Conservation (phyloP, 2,113 vertebrate genomes). For the Thymallus thymallus region DNA sequence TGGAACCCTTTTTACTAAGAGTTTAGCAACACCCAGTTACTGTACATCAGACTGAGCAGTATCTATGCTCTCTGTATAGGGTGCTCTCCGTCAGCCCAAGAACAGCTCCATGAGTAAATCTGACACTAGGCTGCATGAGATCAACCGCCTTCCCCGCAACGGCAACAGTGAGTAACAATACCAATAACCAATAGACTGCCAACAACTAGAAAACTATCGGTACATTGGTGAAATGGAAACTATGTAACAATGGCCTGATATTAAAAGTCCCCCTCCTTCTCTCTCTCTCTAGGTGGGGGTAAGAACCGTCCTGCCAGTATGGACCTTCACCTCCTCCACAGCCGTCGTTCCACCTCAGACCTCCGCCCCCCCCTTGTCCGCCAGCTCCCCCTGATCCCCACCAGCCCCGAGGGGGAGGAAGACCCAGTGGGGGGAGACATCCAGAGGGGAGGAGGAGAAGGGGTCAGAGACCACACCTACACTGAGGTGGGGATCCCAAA, state of each 20-base stretch:
- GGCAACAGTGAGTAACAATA: constrained; percentile 68
- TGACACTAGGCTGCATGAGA: constrained; percentile 77
- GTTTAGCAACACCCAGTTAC: no score
- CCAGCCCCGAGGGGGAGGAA: constrained; percentile 33
- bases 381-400: constrained; percentile 69
- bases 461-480: constrained; percentile 70
- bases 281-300: constrained; percentile 51
- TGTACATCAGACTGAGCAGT: no score
- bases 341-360: constrained; percentile 68
- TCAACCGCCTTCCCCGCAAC: constrained; percentile 74
- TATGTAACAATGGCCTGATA: no score
- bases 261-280: no score
- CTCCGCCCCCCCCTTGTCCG: constrained; percentile 62
- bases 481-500: constrained; percentile 69
- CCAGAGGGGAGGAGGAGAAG: constrained; percentile 27
- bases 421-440: constrained; percentile 24
- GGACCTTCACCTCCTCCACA: constrained; percentile 76
- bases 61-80: constrained; percentile 48
- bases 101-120: constrained; percentile 80
- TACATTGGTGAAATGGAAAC: no score
- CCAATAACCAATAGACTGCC: background rate
- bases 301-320: constrained; percentile 77
- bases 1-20: no score
- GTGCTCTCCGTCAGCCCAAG: constrained; percentile 71
- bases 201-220: no score